phyloP scores from a whole-genome alignment of 2,797 vertebrate species.

The Hypotaenidia okinawae region DNA sequence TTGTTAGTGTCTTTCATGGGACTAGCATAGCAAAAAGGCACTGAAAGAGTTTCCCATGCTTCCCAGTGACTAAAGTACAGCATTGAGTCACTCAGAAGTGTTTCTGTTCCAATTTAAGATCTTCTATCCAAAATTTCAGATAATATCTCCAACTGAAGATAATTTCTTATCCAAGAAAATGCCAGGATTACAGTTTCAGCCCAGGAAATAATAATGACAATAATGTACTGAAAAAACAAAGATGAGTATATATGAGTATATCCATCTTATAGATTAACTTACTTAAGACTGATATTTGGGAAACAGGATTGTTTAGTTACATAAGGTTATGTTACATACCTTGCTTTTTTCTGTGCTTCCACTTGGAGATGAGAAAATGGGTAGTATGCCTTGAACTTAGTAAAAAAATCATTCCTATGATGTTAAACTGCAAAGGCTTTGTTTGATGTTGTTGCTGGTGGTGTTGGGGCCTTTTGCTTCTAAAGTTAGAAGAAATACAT shows the following conservation, averaged over 20 bases:
- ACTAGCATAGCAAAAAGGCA: not conserved
- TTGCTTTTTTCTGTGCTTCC: not conserved
- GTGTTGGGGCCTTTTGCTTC: accelerated
- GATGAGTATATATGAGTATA: not conserved
- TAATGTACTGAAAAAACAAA: not conserved
- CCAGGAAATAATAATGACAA: not conserved
- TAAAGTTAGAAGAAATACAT: not conserved
- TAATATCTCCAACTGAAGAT: not conserved
- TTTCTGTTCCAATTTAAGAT: not conserved
- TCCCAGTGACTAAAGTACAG: not conserved
- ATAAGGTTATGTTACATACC: not conserved
- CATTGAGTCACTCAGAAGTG: not conserved
- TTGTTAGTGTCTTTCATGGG: not conserved
- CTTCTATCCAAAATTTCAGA: not conserved
- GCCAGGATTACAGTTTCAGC: not conserved
- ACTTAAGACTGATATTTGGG: not conserved
- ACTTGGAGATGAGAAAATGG: not conserved
- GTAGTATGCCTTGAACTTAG: not conserved
- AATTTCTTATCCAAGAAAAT: not conserved
- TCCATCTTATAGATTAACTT: not conserved
- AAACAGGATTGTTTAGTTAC: not conserved
- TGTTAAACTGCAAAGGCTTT: not conserved
- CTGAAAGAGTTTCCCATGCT: not conserved
- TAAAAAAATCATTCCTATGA: not conserved
- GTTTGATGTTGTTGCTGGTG: not conserved